Evolutionary conservation across 2,888 invertebrate species (phyloP).

Genomic region (Leucophenga montana): DNA sequence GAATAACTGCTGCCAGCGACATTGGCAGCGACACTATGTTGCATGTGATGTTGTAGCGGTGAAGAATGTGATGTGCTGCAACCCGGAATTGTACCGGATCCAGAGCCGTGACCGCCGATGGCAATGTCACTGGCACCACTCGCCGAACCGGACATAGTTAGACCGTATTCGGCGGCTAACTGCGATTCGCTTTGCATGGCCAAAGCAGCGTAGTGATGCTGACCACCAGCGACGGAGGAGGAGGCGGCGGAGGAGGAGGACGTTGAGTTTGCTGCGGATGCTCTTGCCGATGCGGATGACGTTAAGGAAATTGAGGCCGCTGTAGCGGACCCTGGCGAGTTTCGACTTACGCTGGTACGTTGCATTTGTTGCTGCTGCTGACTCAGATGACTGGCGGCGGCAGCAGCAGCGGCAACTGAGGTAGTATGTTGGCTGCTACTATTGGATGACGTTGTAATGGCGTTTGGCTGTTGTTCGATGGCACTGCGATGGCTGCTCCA

Average conservation of each 20-base stretch:
- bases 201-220: conserved; percentile 61
- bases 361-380: conserved; percentile 43
- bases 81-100: not conserved
- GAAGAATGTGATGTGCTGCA: conserved; percentile 27
- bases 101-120: conserved; percentile 32
- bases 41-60: conserved; percentile 37
- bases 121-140: conserved; percentile 52
- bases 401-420: conserved; percentile 46
- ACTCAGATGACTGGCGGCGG: conserved; percentile 36
- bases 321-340: conserved; percentile 26
- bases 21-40: conserved; percentile 26
- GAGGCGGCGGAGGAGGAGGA: conserved; percentile 12
- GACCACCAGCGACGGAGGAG: too few species aligned
- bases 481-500: conserved; percentile 54
- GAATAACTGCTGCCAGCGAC: conserved; percentile 43
- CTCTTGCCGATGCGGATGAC: not conserved
- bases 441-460: conserved; percentile 40
- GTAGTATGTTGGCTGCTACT: conserved; percentile 45
- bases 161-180: conserved; percentile 64
- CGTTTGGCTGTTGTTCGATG: conserved; percentile 51
- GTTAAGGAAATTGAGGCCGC: not conserved
- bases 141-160: conserved; percentile 62
- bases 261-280: conserved; percentile 1
- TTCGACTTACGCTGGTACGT: conserved; percentile 28
- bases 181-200: conserved; percentile 69